phyloP scores from a whole-genome alignment of 2,113 vertebrate species.

The Argyrosomus japonicus region DNA sequence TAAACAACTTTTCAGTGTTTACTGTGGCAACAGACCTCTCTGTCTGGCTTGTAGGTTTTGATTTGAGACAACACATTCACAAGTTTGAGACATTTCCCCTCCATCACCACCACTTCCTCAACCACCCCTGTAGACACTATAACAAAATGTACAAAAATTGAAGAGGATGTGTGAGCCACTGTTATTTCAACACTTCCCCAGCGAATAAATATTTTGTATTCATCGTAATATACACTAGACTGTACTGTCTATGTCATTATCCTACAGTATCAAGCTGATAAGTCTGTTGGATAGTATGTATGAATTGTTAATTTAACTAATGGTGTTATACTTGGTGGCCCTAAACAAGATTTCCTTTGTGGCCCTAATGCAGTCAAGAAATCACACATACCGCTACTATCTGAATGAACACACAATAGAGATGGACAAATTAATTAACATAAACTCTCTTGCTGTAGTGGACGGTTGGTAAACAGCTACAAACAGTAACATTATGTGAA shows the following conservation, averaged over 20 bases:
- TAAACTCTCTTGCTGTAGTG: too few relatives aligned
- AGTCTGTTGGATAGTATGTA: too few relatives aligned
- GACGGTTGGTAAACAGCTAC: too few relatives aligned
- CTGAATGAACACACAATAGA: too few relatives aligned
- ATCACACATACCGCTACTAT: too few relatives aligned
- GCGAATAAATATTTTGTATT: neutral
- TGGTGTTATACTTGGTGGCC: too few relatives aligned
- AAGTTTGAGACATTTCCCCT: constrained; percentile 1
- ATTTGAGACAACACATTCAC: neutral
- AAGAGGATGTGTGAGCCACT: neutral
- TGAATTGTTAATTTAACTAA: too few relatives aligned
- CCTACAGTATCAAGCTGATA: neutral
- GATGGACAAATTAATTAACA: too few relatives aligned
- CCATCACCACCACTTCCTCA: neutral
- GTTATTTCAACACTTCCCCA: neutral
- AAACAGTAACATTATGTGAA: too few relatives aligned
- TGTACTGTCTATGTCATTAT: neutral
- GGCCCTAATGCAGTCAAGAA: too few relatives aligned
- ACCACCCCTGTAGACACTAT: too few relatives aligned
- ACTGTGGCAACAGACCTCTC: neutral
- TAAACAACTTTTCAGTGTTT: neutral
- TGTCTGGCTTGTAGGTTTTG: neutral
- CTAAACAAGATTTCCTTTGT: too few relatives aligned
- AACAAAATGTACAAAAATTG: neutral
- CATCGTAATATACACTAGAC: neutral